Conservation (phyloP, 1,140 invertebrate genomes). For the Aricia agestis region DNA sequence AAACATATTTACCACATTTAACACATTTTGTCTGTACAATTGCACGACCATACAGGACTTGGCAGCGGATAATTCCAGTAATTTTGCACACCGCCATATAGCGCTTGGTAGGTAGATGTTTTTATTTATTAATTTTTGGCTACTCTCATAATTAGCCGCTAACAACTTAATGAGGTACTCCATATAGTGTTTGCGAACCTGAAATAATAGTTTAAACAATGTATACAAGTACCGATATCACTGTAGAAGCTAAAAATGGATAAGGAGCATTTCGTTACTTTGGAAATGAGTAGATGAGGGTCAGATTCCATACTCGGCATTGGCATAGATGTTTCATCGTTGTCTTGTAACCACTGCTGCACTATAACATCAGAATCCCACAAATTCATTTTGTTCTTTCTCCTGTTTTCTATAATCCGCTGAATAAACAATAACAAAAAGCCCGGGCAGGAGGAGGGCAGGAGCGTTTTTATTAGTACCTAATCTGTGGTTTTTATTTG, state of each 20-base stretch:
- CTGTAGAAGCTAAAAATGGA: neutral
- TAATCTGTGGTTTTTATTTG: neutral
- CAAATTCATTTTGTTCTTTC: slow-evolving; percentile 23
- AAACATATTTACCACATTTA: slow-evolving; percentile 41
- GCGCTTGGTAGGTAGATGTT: slow-evolving; percentile 67
- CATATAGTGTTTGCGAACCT: slow-evolving; percentile 72
- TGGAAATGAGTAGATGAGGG: slow-evolving; percentile 63
- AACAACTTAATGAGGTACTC: slow-evolving; percentile 65
- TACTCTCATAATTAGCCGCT: slow-evolving; percentile 62
- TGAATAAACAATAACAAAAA: slow-evolving; percentile 17
- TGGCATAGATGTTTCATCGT: slow-evolving; percentile 49
- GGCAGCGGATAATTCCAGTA: slow-evolving; percentile 63
- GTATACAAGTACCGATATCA: neutral
- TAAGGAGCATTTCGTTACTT: slow-evolving; percentile 19
- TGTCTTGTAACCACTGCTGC: slow-evolving; percentile 49
- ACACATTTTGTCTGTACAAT: slow-evolving; percentile 60
- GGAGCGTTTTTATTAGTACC: neutral
- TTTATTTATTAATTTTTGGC: slow-evolving; percentile 56
- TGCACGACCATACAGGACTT: slow-evolving; percentile 63
- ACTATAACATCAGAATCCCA: slow-evolving; percentile 40
- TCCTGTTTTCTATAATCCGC: neutral
- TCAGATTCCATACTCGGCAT: slow-evolving; percentile 55
- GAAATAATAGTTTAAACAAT: slow-evolving; percentile 23
- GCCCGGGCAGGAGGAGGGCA: slow-evolving; percentile 21
- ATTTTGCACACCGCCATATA: slow-evolving; percentile 69